Evolutionary conservation across 1,140 invertebrate genomes (phyloP).

Genomic region (Pseudobourletiella spinata): DNA sequence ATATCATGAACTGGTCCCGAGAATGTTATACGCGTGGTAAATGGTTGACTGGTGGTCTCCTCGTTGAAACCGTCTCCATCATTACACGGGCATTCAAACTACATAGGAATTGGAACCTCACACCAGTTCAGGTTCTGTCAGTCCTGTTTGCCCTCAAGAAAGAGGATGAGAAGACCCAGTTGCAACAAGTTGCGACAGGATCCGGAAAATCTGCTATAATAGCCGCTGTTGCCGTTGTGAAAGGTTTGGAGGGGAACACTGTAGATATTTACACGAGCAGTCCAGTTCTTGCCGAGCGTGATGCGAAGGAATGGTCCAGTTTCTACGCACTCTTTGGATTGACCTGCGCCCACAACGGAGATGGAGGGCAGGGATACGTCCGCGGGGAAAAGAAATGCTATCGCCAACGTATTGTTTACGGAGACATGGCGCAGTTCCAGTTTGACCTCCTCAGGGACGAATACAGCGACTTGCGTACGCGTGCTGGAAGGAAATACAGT

Average conservation of each 20-base stretch:
- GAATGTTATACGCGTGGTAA: background rate
- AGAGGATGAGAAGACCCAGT: background rate
- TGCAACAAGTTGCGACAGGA: conserved; percentile 19
- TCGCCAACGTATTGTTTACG: conserved; percentile 16
- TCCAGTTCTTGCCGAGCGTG: conserved; percentile 17
- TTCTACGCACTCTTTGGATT: conserved; percentile 12
- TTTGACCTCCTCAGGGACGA: conserved; percentile 15
- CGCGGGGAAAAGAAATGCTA: conserved; percentile 11
- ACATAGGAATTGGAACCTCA: background rate
- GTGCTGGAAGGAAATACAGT: background rate
- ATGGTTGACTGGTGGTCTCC: background rate
- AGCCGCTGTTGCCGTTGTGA: conserved; percentile 1
- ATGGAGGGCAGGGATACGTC: background rate
- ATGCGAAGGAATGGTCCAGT: conserved; percentile 1
- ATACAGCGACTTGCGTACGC: conserved; percentile 15
- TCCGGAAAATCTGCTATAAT: conserved; percentile 19
- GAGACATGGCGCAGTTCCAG: conserved; percentile 17
- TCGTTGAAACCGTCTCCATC: background rate
- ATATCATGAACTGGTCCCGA: background rate
- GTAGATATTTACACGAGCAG: conserved; percentile 15
- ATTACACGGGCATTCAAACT: background rate
- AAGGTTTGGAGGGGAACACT: background rate
- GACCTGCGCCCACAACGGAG: conserved; percentile 3
- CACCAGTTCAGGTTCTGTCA: background rate
- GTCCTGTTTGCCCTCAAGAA: background rate